Conservation (phyloP, 2,797 vertebrate species). For the Gobio occitaniae region DNA sequence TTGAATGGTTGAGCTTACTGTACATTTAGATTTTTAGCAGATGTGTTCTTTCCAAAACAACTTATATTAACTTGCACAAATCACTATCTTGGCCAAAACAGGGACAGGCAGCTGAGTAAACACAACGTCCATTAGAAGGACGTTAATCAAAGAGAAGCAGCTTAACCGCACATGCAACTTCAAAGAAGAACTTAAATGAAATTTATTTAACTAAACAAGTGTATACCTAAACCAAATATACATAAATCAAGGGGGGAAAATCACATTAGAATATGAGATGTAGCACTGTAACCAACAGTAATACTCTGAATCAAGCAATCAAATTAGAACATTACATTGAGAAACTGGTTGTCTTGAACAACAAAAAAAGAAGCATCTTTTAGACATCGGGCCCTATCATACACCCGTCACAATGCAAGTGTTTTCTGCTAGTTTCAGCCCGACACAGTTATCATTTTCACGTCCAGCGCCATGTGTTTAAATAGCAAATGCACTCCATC, state of each 20-base stretch:
- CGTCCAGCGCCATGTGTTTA: too few relatives aligned
- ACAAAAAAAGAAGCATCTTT: neutral
- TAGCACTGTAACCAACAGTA: neutral
- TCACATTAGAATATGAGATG: neutral
- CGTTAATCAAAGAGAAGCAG: neutral
- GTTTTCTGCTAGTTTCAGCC: too few relatives aligned
- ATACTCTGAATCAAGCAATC: neutral
- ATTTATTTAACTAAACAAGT: neutral
- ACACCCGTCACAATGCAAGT: too few relatives aligned
- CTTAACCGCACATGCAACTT: neutral
- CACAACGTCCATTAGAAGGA: neutral
- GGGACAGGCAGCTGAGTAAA: conserved; percentile 29
- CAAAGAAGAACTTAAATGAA: neutral
- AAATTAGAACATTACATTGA: neutral
- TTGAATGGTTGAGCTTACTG: neutral
- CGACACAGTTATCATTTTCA: too few relatives aligned
- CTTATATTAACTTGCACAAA: neutral
- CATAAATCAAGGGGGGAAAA: neutral
- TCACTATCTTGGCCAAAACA: neutral
- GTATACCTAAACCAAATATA: neutral
- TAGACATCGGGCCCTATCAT: neutral
- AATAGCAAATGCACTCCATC: too few relatives aligned
- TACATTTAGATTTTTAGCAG: neutral
- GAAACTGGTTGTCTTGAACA: too few relatives aligned
- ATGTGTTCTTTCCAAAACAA: conserved; percentile 5